Evolutionary conservation across 2,113 vertebrate genomes (phyloP), one percentile per base, ranked within the genome.

Genomic region (Sarotherodon lohbergeri): DNA sequence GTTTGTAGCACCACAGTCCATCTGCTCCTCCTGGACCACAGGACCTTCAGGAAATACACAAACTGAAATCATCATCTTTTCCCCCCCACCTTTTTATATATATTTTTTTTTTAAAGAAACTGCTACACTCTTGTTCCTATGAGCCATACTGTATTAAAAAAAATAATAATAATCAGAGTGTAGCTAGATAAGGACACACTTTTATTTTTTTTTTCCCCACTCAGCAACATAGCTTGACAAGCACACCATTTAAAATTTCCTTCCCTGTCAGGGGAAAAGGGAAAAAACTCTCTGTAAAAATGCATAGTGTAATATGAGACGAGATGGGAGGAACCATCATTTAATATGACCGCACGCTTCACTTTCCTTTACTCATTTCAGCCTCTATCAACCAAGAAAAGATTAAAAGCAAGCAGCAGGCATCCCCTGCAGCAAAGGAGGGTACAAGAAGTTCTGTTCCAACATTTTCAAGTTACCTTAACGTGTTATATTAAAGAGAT

Each of bases 1-100:
- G 86, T 48, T 84, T 5, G 82, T 59, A 3, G 87, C 89, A 52
- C 84, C 86, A 34, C 88, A 95, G 86, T 96, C 95, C 95, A 95
- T 95, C 89, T 91, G 91, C 76, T 95, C 91, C 84, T 96, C 96
- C 81, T 91, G 93, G 82, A 95, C 92, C 87, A 86, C 83, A 81
- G 95, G 89, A 82, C 88, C 95, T 96, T 80, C 46, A n/a, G 12
- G 59, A 86, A 87, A 90, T 5, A 78, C 43, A 12, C 43, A 78
- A 43, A 27, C 7, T 10, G 39, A 59, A 43, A 19, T 48, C 2
- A 81, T 6, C 9, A 9, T 41, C 10, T 85, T 43, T 27, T 9
- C 4, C 4, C 3, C 3, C 12, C 9, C 22, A 27, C 24, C 24
- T 27, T 24, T 27, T 27, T 27, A 27, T 27, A 27, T 27, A 27